A percentile compares a stretch with the other conserved stretches of the same genome.
phyloP scores from a whole-genome alignment of 2,797 vertebrate species.

The Sebastes vulpes region DNA sequence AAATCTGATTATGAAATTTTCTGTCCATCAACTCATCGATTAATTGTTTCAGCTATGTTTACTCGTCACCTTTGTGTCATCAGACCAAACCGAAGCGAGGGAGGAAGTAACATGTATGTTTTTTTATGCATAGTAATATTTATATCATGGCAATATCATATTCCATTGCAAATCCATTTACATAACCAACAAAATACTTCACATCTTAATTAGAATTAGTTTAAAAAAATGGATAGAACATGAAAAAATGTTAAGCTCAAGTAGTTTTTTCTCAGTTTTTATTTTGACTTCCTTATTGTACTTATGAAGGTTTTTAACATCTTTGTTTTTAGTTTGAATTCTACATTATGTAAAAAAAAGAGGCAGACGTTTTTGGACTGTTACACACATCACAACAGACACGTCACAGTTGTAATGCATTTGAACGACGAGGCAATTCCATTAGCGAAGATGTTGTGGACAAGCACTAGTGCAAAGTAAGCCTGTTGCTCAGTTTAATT shows the following conservation, averaged over 20 bases:
- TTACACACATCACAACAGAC: background rate
- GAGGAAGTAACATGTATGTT: background rate
- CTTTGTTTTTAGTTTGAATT: background rate
- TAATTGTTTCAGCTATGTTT: background rate
- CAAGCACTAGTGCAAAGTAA: background rate
- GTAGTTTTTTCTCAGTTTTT: background rate
- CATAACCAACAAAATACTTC: background rate
- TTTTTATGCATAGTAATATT: background rate
- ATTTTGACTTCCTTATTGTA: background rate
- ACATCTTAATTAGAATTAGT: background rate
- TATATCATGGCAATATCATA: background rate
- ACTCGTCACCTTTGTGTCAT: background rate
- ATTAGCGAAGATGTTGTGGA: background rate
- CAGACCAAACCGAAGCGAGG: background rate
- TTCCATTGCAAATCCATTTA: background rate
- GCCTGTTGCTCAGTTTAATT: background rate
- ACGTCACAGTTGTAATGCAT: background rate
- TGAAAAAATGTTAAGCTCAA: background rate
- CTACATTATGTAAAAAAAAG: no score
- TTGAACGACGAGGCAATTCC: background rate
- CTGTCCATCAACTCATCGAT: background rate
- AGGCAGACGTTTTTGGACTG: background rate
- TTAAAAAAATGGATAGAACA: background rate
- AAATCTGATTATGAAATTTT: background rate
- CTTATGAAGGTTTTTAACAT: background rate